Evolutionary conservation across 2,797 vertebrate genomes (phyloP), one percentile per base, ranked within the genome.

Genomic region (Momotus momota): DNA sequence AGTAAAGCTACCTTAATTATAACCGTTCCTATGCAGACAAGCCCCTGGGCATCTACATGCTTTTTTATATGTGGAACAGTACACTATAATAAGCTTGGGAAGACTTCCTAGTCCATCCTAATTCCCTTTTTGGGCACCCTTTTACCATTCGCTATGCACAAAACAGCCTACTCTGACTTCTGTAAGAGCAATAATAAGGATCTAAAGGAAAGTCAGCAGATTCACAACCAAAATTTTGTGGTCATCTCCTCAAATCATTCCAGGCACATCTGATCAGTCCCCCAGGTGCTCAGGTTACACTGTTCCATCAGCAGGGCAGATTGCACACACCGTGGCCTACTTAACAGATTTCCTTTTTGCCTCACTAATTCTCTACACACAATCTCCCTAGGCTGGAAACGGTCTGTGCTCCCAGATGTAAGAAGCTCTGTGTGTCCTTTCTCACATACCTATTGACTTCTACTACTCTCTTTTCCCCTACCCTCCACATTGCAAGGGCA

Each of bases 21-120:
- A 38, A 48, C 21, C 43, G 31, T 33, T 82, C 33, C 26, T 52
- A 45, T 8, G 3, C 16, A 40, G 14, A 11, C 13, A 58, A 67
- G 27, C 12, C 33, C 55, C 62, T 13, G 33, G 38, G 46, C 14
- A 72, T 1, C 27, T 13, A 13, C 0, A 0, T 13, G 43, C 12
- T 67, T 81, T 81, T 62, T 35, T 48, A 40, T 26, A 51, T 5
- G 3, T 3, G n/a, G 29, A 60, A 41, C 9, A 49, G 29, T 10
- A 41, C 9, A 4, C 19, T 18, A 8, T 35, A 35, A 1, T 14
- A 51, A 78, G 29, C 57, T 57, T 25, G 13, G 22, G 20, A 71
- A n/a, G 13, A 55, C 17, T 48, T 65, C 3, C n/a, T 26, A 55
- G 69, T 31, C 38, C 45, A 46, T 19, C 43, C 33, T 49, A 55